These are phyloP conservation scores for Eutrigla gurnardus DNA, from an alignment of 2,797 vertebrate species.

Conservation along the genomic window DNA sequence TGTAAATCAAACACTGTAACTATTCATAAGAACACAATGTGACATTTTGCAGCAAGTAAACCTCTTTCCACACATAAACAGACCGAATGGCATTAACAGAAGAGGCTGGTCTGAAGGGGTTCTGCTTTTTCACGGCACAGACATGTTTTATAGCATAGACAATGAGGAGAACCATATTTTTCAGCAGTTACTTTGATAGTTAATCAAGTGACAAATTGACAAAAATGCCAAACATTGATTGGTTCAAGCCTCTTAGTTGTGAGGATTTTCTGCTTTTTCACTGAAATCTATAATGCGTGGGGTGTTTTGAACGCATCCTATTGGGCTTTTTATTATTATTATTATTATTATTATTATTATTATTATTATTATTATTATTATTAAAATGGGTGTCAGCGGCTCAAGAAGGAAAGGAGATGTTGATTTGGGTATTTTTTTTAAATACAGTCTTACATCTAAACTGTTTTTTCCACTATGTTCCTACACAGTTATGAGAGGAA, in stretches of 20 bases:
- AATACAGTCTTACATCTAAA: neutral
- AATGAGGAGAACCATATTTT: no score
- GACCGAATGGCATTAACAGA: neutral
- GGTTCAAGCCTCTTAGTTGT: neutral
- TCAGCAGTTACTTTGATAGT: neutral
- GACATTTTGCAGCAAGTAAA: neutral
- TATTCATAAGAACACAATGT: conserved; percentile 2
- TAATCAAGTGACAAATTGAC: neutral
- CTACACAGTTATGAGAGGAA: neutral
- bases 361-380: no score
- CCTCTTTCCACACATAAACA: neutral
- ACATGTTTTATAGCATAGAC: neutral
- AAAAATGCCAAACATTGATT: neutral
- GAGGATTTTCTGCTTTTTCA: neutral
- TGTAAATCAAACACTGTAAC: conserved; percentile 26
- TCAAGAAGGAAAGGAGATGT: neutral
- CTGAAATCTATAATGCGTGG: neutral
- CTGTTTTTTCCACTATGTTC: no score
- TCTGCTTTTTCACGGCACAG: neutral
- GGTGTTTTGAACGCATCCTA: neutral
- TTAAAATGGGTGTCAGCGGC: neutral
- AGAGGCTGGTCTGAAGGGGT: neutral
- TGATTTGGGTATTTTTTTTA: neutral
- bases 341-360: no score
- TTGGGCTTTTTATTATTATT: neutral